These are phyloP conservation scores for Drosophila quinaria DNA, from an alignment of 2,888 invertebrate species.

Conservation along the genomic window DNA sequence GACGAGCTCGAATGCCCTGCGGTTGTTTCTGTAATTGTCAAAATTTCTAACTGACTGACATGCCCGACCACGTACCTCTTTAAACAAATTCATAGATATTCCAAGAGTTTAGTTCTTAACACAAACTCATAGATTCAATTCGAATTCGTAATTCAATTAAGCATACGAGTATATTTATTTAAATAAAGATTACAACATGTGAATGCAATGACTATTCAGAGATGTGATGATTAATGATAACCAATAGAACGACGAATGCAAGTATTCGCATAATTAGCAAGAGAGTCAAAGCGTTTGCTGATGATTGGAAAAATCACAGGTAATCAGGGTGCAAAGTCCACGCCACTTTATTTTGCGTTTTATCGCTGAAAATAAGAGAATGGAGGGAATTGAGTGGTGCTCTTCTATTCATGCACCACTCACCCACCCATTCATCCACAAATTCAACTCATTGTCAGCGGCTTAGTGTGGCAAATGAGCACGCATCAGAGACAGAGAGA, in stretches of 20 bases:
- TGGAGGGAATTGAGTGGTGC: constrained; percentile 10
- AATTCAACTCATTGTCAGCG: constrained; percentile 55
- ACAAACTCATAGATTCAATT: background rate
- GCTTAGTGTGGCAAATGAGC: constrained; percentile 56
- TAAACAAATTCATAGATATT: background rate
- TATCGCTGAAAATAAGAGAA: constrained; percentile 22
- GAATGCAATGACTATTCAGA: background rate
- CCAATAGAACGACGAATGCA: background rate
- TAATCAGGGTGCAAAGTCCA: constrained; percentile 20
- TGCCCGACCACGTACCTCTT: background rate
- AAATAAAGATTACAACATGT: background rate
- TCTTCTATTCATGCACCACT: background rate
- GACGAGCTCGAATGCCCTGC: constrained; percentile 39
- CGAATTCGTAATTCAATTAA: background rate
- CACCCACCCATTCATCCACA: constrained; percentile 1
- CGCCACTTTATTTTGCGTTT: constrained; percentile 27
- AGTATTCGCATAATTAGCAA: background rate
- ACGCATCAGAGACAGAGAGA: constrained; percentile 11
- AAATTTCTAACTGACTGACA: constrained; percentile 30
- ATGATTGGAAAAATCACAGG: constrained; percentile 3
- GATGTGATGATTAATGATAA: background rate
- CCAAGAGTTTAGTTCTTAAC: background rate
- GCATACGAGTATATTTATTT: background rate
- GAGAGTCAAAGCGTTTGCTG: background rate
- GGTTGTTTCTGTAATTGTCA: constrained; percentile 49